Evolutionary conservation across 2,888 invertebrate genomes (phyloP), one percentile per base, ranked within the genome.

Genomic region (Rhagonycha fulva): DNA sequence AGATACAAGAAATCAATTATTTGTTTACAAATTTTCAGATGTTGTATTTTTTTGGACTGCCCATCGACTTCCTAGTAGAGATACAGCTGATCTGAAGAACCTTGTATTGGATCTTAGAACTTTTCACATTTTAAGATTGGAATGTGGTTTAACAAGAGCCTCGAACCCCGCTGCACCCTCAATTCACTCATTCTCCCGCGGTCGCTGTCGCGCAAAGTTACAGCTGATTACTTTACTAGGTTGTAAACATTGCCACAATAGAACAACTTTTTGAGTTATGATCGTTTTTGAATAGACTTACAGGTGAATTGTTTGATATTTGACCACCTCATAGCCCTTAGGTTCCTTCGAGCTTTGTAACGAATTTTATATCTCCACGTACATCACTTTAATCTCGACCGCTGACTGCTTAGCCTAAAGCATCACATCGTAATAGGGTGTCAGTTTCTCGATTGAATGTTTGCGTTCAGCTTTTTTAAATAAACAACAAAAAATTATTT

Each of bases 61-160:
- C n/a, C 63, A 66, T 24, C 26, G 71, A 77, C 77, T 77, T 75
- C 77, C 75, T 72, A 77, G 72, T 72, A 70, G 75, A 68, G 68
- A 71, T 70, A 74, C 74, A 74, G 75, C 77, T 77, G 77, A 77
- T 75, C 73, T 26, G 47, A 72, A 71, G 72, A 72, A 71, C 77
- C 70, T 63, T 69, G 78, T 61, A 71, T 76, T 70, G 70, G 66
- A 76, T 78, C 76, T 78, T 71, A 73, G 72, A 76, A 72, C 60
- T 74, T 78, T 76, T 78, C 76, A 76, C 79, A 75, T 80, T 75
- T 79, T 68, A 74, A 70, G 77, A 74, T 75, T 79, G 81, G 81
- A 81, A 81, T 81, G 81, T 76, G 81, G 81, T 81, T 76, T 74
- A 76, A 79, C 81, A 71, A 80, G 80, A 79, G 77, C 30, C 71